These are phyloP conservation scores for Enteromius thamalakanensis DNA, from an alignment of 2,797 vertebrate genomes.

Conservation along the genomic window DNA sequence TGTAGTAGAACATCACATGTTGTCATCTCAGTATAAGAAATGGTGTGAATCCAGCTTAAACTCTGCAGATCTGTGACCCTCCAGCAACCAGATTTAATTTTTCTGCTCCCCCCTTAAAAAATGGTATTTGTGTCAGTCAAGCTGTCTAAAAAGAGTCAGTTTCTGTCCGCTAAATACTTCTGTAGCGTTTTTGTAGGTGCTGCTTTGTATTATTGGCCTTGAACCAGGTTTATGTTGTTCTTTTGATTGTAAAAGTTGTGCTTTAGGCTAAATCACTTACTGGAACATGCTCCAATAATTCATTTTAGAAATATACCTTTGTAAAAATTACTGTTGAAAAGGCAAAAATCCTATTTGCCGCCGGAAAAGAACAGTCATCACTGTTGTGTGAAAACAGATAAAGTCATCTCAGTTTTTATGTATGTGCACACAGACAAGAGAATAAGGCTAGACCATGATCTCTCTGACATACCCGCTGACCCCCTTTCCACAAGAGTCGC, in stretches of 20 bases:
- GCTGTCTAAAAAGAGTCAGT: not conserved
- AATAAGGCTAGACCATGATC: conserved; percentile 60
- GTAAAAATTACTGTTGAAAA: conserved; percentile 4
- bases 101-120: not conserved
- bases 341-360: conserved; percentile 14
- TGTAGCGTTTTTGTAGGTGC: not conserved
- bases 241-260: conserved; percentile 29
- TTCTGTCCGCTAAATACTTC: not conserved
- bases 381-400: conserved; percentile 12
- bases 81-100: not conserved
- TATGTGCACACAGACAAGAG: conserved; percentile 56
- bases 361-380: conserved; percentile 14
- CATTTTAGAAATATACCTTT: conserved; percentile 18
- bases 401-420: conserved; percentile 23
- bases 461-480: conserved; percentile 71
- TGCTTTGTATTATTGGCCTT: conserved; percentile 13
- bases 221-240: conserved; percentile 26
- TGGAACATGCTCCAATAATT: not conserved
- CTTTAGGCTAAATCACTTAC: conserved; percentile 15
- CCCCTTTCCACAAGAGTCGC: conserved; percentile 63
- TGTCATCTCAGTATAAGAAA: not conserved
- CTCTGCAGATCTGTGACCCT: not conserved
- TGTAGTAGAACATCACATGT: not conserved
- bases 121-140: not conserved
- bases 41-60: not conserved